Evolutionary conservation across 2,797 vertebrate species (phyloP).

Genomic region (Malurus leucopterus): DNA sequence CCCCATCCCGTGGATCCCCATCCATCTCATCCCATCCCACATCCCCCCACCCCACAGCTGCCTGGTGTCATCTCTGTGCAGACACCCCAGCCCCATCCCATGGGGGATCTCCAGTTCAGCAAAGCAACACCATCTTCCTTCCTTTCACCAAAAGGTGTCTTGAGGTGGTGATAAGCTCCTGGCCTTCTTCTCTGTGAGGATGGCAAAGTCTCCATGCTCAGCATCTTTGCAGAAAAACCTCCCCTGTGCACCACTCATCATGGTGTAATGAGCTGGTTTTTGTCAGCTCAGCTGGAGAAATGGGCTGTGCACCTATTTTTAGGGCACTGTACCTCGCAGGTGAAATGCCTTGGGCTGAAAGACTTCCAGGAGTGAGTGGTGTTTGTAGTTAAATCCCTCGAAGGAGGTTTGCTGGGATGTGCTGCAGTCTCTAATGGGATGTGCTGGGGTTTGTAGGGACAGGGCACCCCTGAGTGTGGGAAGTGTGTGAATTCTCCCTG

Average conservation of each 20-base stretch:
- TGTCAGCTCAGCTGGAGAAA: neutral
- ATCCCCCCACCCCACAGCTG: neutral
- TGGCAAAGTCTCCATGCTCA: neutral
- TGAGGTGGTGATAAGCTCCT: neutral
- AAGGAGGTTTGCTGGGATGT: neutral
- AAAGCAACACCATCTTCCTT: accelerated
- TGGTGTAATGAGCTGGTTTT: neutral
- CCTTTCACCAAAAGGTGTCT: neutral
- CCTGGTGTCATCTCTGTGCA: neutral
- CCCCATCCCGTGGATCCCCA: no score
- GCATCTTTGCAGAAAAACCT: neutral
- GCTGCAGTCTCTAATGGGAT: neutral
- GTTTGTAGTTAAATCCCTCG: neutral
- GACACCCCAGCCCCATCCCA: accelerated
- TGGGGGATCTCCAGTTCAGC: neutral
- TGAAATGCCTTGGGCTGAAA: neutral
- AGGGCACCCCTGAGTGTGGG: accelerated
- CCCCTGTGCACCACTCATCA: accelerated
- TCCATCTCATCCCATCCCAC: neutral
- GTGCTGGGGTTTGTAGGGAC: neutral
- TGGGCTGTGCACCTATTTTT: accelerated
- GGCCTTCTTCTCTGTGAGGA: accelerated
- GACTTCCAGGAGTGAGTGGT: neutral
- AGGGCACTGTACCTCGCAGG: neutral
- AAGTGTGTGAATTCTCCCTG: neutral